These are phyloP conservation scores for Chymomyza caudatula DNA, from an alignment of 2,888 invertebrate genomes.

Conservation along the genomic window DNA sequence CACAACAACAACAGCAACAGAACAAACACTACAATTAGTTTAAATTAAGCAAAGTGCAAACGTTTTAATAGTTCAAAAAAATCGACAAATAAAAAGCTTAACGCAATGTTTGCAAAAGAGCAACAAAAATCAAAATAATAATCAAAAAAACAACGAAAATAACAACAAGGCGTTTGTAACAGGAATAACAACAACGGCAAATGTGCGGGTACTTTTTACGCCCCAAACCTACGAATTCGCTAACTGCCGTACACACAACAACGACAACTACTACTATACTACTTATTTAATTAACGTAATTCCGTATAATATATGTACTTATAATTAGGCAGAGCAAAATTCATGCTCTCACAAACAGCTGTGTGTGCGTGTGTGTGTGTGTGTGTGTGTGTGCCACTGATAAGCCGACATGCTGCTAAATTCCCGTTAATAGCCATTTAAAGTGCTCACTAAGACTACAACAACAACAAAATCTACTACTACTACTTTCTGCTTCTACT, in stretches of 20 bases:
- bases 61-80: background rate
- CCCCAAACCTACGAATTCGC: background rate
- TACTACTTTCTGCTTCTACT: background rate
- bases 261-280: background rate
- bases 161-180: background rate
- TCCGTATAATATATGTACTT: background rate
- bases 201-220: background rate
- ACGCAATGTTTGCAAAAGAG: background rate
- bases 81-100: background rate
- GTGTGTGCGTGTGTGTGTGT: conserved; percentile 3
- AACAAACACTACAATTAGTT: background rate
- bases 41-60: background rate
- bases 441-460: background rate
- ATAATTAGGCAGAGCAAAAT: background rate
- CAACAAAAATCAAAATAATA: background rate
- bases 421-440: background rate
- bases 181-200: conserved; percentile 5
- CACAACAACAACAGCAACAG: background rate
- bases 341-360: background rate
- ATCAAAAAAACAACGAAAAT: background rate
- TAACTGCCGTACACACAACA: background rate
- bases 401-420: background rate
- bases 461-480: background rate
- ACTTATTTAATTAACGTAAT: background rate
- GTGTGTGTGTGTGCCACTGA: background rate